Evolutionary conservation across 1,140 invertebrate species (phyloP).

Genomic region (Heliconius hewitsoni): DNA sequence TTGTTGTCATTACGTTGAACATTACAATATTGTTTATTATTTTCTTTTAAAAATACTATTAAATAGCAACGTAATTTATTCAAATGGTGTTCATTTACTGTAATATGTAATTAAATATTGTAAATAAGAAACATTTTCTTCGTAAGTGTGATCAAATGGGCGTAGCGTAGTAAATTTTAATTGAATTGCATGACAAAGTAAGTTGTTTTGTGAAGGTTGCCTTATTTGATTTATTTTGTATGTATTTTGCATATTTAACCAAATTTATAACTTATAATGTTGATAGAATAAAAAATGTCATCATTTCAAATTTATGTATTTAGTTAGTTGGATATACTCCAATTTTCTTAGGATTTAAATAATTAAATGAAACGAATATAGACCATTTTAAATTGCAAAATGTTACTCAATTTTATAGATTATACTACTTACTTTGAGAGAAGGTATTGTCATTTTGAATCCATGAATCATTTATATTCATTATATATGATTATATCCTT

Average conservation of each 20-base stretch:
- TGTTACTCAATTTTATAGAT: too few species aligned
- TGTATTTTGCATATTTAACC: constrained; percentile 6
- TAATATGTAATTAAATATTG: background rate
- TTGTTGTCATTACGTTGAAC: background rate
- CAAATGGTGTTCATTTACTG: background rate
- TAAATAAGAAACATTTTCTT: background rate
- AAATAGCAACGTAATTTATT: background rate
- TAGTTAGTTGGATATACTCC: background rate
- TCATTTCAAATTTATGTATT: background rate
- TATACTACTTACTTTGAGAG: too few species aligned
- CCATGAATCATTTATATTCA: too few species aligned
- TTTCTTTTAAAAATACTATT: background rate
- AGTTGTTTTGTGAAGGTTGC: constrained; percentile 1
- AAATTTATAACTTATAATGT: background rate
- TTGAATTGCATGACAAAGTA: constrained; percentile 3
- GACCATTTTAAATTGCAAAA: too few species aligned
- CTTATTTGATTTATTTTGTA: constrained; percentile 5
- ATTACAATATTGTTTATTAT: constrained; percentile 9
- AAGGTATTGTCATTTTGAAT: too few species aligned
- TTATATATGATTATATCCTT: too few species aligned
- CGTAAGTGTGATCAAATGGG: background rate
- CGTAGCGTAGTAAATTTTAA: constrained; percentile 5
- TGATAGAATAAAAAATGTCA: background rate
- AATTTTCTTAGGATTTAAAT: background rate
- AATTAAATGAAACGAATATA: too few species aligned